Evolutionary conservation across 1,140 invertebrate species (phyloP), one percentile per base, ranked within the genome.

Genomic region (Hycleus phaleratus): DNA sequence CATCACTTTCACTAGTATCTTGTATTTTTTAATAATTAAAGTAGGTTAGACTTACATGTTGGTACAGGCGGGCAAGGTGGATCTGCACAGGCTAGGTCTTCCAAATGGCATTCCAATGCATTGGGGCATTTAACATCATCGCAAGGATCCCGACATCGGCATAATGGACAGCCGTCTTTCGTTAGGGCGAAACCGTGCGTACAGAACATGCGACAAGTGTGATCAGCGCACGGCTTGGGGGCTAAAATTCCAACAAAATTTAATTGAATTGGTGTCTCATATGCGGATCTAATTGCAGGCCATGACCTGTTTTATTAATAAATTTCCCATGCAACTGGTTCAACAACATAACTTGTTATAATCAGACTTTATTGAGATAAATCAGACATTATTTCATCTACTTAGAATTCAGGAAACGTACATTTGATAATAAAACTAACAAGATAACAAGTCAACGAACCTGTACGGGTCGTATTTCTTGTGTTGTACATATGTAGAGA

Each of bases 181-280:
- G 82, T 81, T 64, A 90, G 77, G 66, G 86, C 80, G 71, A 93
- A 93, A 45, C 88, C 89, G 59, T 89, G 81, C 0, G 89, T 88
- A 69, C 90, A 93, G 49, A 91, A 79, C 90, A 93, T 93, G n/a
- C 90, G 81, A 65, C 90, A 93, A 0, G 84, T 87, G 60, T 88
- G 86, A 0, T 85, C 86, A 1, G 86, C 83, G 66, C 90, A 93
- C 2, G 81, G 75, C 26, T 80, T 79, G 0, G 83, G 83, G 49
- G 73, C 75, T 77, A 61, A 46, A 70, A 68, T n/a, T 32, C 32
- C 32, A 32, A 4, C 32, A 32, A 32, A 5, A 5, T 32, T 32
- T 7, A 3, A 7, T 32, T 1, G 32, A 7, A 5, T 4, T 4
- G 32, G 32, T 7, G 32, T 32, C 4, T 32, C 32, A 32, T 32